Conservation (phyloP, 1,140 invertebrate species). For the Aphelinus certus region DNA sequence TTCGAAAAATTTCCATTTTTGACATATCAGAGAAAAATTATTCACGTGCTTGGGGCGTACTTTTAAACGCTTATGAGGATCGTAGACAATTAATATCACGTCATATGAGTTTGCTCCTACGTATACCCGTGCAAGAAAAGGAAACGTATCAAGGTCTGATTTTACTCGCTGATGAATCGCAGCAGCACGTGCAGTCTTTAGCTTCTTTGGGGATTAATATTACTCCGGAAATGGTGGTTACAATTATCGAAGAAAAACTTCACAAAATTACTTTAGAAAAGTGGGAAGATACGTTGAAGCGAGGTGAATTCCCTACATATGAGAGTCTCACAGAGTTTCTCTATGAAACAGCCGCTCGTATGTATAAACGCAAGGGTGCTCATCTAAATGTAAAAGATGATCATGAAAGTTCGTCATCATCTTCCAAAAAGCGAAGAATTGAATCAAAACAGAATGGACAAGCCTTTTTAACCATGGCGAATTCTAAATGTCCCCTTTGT, state of each 20-base stretch:
- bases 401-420: conserved; percentile 10
- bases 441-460: not conserved
- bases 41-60: too few relatives aligned
- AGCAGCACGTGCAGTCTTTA: too few relatives aligned
- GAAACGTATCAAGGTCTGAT: too few relatives aligned
- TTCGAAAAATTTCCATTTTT: too few relatives aligned
- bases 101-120: too few relatives aligned
- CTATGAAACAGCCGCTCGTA: not conserved
- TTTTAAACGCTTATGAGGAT: too few relatives aligned
- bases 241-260: conserved; percentile 33
- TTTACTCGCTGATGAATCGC: not conserved
- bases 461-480: not conserved
- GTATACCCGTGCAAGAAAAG: too few relatives aligned
- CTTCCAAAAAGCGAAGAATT: conserved; percentile 19
- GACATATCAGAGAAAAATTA: too few relatives aligned
- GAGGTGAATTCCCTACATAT: not conserved
- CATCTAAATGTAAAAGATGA: not conserved
- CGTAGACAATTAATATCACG: too few relatives aligned
- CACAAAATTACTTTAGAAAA: conserved; percentile 6
- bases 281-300: conserved; percentile 11
- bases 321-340: conserved; percentile 14
- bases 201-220: too few relatives aligned
- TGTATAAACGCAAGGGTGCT: not conserved
- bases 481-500: too few relatives aligned
- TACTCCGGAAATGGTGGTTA: not conserved